A percentile compares a stretch with the other conserved stretches of the same genome.
Evolutionary conservation across 2,113 vertebrate species (phyloP).

Genomic region (Coryphaenoides rupestris): DNA sequence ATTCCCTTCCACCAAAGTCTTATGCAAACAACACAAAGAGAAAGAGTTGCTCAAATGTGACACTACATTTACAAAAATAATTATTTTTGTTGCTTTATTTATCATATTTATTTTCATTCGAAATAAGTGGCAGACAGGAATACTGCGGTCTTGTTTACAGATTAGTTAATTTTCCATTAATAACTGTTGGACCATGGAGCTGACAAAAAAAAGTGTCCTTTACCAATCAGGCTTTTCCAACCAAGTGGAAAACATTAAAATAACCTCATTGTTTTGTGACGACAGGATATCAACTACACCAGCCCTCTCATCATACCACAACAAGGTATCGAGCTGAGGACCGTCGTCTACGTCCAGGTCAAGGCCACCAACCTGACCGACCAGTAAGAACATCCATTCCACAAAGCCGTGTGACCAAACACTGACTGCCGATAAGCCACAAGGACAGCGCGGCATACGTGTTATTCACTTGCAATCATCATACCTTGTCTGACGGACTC

Average conservation of each 20-base stretch:
- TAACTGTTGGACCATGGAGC: too few species aligned
- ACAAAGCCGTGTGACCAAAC: not conserved
- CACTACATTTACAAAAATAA: too few species aligned
- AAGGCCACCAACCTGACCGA: slow-evolving; percentile 64
- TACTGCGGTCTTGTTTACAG: too few species aligned
- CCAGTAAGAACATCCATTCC: slow-evolving; percentile 54
- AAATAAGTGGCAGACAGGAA: too few species aligned
- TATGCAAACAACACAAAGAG: not conserved
- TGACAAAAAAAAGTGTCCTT: too few species aligned
- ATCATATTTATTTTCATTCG: too few species aligned
- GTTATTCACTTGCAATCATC: not conserved
- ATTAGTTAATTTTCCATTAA: too few species aligned
- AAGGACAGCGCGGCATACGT: not conserved
- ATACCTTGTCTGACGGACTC: not conserved
- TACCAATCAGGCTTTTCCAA: too few species aligned
- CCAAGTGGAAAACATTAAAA: too few species aligned
- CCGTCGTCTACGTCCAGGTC: slow-evolving; percentile 63
- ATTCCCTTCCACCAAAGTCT: not conserved
- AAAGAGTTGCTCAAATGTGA: too few species aligned
- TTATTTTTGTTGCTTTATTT: too few species aligned
- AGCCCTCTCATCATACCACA: slow-evolving; percentile 50
- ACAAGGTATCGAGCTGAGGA: slow-evolving; percentile 60
- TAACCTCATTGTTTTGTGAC: not conserved
- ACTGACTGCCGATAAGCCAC: not conserved
- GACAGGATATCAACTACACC: slow-evolving; percentile 54